These are phyloP conservation scores for Bombus balteatus DNA, from an alignment of 1,140 invertebrate genomes.

Conservation along the genomic window DNA sequence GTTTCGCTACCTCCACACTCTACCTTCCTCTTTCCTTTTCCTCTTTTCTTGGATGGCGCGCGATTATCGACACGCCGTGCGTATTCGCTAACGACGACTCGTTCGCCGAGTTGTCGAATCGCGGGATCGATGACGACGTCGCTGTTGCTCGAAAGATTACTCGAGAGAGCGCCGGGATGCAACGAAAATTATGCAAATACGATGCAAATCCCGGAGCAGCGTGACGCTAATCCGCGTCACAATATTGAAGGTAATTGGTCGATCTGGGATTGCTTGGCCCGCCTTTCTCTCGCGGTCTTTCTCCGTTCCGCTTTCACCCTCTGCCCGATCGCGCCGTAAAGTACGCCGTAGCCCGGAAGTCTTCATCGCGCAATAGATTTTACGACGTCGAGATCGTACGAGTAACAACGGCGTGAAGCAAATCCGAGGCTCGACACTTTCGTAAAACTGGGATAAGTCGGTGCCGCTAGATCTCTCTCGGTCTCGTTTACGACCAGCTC, in stretches of 20 bases:
- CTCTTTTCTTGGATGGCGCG: too few species aligned
- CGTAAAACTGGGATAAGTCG: conserved; percentile 11
- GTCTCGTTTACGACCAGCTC: too few species aligned
- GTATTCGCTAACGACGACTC: neutral
- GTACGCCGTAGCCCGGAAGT: conserved; percentile 39
- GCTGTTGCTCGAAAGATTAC: conserved; percentile 69
- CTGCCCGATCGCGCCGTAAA: conserved; percentile 3
- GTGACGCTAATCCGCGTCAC: conserved; percentile 81
- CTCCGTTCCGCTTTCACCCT: conserved; percentile 40
- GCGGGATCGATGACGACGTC: conserved; percentile 67
- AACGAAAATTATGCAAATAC: conserved; percentile 82
- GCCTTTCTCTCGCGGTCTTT: conserved; percentile 20
- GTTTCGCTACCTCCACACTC: rapidly evolving
- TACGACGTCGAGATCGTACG: conserved; percentile 9
- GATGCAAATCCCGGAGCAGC: conserved; percentile 79
- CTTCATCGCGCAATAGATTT: conserved; percentile 9
- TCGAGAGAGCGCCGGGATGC: conserved; percentile 63
- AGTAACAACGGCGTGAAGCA: neutral
- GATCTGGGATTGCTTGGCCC: conserved; percentile 57
- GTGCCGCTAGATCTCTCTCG: too few species aligned
- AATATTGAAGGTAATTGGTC: conserved; percentile 82
- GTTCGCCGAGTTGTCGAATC: neutral
- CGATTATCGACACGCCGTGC: too few species aligned
- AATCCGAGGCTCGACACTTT: conserved; percentile 16
- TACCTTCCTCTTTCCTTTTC: too few species aligned